Evolutionary conservation across 2,888 invertebrate genomes (phyloP), one percentile per base, ranked within the genome.

Genomic region (Athalia rosae): DNA sequence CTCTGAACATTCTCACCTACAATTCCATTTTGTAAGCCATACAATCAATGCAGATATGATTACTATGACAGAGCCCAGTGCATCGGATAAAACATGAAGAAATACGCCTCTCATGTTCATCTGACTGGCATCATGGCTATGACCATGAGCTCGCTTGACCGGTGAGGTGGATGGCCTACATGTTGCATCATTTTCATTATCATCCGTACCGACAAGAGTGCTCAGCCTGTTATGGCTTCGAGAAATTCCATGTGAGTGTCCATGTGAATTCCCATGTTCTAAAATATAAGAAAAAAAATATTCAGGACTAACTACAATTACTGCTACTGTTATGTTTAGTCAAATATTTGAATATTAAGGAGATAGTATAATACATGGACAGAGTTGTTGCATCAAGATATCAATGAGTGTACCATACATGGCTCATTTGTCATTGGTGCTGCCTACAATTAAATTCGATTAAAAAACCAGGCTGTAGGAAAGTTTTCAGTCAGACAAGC

Each of bases 21-120:
- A 95, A 84, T 93, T 83, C 95, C 98, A 98, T 0, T 96, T 92
- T 0, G 96, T 95, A 73, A 94, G 92, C 95, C 95, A 95, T 41
- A 95, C 95, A 47, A 94, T 92, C 83, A 93, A 87, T 28, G 98
- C 98, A 76, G 97, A 97, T 66, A 95, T 93, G 63, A 98, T 95
- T 9, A 98, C 98, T 83, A 98, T 96, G 1, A 98, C 93, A 0
- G 97, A 98, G 76, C 99, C 99, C 67, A 99, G 91, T 28, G 99
- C 99, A 91, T 99, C 99, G 67, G 99, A 98, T 56, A 99, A 91
- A 4, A 99, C 96, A 89, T 99, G 99, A 76, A 99, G 92, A 90
- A 99, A 99, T n/a, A 99, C 99, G n/a, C 99, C 99, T 76, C 97
- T 94, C 98, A 99, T 99, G 89, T 99, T 99, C 95, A 99, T 95